Conservation (phyloP, 2,113 vertebrate genomes). For the Stigmatopora nigra region DNA sequence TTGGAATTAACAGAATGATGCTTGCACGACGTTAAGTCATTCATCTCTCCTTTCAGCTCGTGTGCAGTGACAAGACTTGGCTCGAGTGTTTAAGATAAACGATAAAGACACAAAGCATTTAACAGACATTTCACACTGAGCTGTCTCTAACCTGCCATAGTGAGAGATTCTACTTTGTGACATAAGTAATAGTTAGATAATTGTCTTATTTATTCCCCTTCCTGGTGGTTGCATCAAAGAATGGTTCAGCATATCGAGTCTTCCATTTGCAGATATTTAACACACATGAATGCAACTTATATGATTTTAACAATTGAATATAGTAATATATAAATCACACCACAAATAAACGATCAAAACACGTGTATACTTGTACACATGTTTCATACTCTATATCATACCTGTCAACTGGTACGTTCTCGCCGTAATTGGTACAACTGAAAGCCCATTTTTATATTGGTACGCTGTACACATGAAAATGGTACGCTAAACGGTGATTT, state of each 20-base stretch:
- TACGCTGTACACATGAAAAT: too few species aligned
- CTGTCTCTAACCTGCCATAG: background rate
- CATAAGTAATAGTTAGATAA: background rate
- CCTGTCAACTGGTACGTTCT: too few species aligned
- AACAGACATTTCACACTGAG: background rate
- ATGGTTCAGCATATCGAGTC: background rate
- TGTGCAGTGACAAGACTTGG: background rate
- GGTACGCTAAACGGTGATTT: too few species aligned
- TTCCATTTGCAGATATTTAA: background rate
- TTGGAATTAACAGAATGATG: constrained; percentile 4
- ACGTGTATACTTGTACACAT: too few species aligned
- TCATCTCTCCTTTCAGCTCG: background rate
- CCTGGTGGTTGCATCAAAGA: background rate
- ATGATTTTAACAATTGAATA: background rate
- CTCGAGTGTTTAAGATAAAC: background rate
- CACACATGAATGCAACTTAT: background rate
- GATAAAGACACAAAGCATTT: background rate
- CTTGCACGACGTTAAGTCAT: background rate
- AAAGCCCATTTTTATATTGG: too few species aligned
- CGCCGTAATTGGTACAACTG: too few species aligned
- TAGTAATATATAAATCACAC: background rate
- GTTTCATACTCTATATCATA: too few species aligned
- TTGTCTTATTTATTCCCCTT: background rate
- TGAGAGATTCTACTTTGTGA: background rate
- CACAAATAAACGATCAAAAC: too few species aligned